These are phyloP conservation scores for Oenanthe oenanthe DNA, from an alignment of 2,113 vertebrate species.

Conservation along the genomic window DNA sequence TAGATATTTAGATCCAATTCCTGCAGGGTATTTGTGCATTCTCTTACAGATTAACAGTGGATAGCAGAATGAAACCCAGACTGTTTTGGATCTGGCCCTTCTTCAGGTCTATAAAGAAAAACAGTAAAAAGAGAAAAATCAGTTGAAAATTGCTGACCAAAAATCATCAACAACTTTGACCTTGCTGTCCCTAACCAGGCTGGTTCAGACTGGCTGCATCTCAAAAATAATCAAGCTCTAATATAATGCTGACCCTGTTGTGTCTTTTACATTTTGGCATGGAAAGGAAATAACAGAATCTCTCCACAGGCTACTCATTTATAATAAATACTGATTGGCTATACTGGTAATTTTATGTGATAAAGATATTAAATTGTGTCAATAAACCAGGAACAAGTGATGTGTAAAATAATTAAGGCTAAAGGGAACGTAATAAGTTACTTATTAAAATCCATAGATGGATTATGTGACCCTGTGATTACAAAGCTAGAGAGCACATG, in stretches of 20 bases:
- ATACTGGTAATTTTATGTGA: slow-evolving; percentile 44
- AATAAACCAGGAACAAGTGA: slow-evolving; percentile 66
- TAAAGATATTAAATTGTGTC: slow-evolving; percentile 62
- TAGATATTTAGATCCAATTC: background rate
- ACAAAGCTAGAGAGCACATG: slow-evolving; percentile 76
- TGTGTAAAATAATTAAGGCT: slow-evolving; percentile 85
- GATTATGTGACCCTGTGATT: slow-evolving; percentile 81
- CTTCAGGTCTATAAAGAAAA: background rate
- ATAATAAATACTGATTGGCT: slow-evolving; percentile 26
- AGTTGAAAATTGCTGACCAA: background rate
- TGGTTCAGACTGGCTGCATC: background rate
- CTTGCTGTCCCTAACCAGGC: background rate
- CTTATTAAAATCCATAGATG: slow-evolving; percentile 88
- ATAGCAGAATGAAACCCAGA: background rate
- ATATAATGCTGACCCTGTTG: background rate
- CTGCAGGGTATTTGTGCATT: background rate
- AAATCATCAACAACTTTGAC: background rate
- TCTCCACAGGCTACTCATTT: background rate
- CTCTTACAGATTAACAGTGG: background rate
- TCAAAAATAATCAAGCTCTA: slow-evolving; percentile 1
- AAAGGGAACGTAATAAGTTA: slow-evolving; percentile 85
- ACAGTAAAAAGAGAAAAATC: background rate
- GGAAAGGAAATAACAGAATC: slow-evolving; percentile 27
- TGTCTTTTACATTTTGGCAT: slow-evolving; percentile 18
- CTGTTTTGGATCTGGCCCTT: background rate